A percentile compares a stretch with the other conserved stretches of the same genome.
Evolutionary conservation across 35 echinoderm and acorn worm genomes (phyloP).

Genomic region (Apostichopus parvimensis): DNA sequence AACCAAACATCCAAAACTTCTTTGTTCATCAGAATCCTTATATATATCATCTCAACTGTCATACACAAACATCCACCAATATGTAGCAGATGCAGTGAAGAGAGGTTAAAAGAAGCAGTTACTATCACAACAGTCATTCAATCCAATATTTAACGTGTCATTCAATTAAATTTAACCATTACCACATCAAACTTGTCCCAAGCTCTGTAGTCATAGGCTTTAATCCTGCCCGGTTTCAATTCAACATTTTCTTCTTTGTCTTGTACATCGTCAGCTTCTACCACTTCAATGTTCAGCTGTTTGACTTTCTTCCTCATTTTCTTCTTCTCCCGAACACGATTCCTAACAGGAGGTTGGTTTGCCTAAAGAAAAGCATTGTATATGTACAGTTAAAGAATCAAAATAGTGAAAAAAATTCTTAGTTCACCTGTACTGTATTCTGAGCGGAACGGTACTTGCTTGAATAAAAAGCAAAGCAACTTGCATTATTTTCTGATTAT

Average conservation of each 20-base stretch:
- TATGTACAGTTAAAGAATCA: too few species aligned
- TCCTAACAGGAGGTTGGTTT: constrained; percentile 76
- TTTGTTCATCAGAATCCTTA: too few species aligned
- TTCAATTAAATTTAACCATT: constrained; percentile 9
- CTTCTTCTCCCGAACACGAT: constrained; percentile 46
- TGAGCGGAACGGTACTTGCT: too few species aligned
- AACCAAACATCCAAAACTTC: too few species aligned
- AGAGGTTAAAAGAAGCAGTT: too few species aligned
- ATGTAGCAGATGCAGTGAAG: too few species aligned
- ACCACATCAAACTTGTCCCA: constrained; percentile 99
- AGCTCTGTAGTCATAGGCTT: constrained; percentile 88
- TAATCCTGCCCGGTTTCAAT: constrained; percentile 61
- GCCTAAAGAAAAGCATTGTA: background rate
- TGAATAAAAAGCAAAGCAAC: too few species aligned
- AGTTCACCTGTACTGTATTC: too few species aligned
- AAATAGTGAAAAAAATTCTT: too few species aligned
- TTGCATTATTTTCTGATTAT: too few species aligned
- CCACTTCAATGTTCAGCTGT: constrained; percentile 36
- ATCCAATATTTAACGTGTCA: background rate
- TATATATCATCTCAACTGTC: too few species aligned
- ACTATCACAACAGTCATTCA: background rate
- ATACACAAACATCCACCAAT: too few species aligned
- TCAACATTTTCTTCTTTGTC: background rate
- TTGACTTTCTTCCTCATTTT: constrained; percentile 50
- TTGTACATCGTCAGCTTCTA: constrained; percentile 16